These are phyloP conservation scores for Tokudaia tokunoshimensis DNA, from an alignment of 2,797 vertebrate species.

Conservation along the genomic window DNA sequence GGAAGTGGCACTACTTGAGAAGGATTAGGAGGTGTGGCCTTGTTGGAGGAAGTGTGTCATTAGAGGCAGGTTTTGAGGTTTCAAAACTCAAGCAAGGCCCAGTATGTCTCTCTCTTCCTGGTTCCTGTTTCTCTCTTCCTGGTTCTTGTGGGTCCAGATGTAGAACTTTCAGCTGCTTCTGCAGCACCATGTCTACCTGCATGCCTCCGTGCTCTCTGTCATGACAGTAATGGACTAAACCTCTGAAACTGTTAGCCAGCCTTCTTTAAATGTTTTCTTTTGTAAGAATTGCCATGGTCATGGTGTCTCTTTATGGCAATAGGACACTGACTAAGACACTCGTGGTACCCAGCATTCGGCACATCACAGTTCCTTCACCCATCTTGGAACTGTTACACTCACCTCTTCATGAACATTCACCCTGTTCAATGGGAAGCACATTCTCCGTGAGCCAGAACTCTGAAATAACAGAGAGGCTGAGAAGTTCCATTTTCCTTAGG, in stretches of 20 bases:
- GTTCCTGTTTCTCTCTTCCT: background rate
- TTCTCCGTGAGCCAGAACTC: conserved; percentile 6
- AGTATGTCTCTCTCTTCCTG: background rate
- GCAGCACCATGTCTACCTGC: background rate
- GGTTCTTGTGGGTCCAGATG: background rate
- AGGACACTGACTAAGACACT: background rate
- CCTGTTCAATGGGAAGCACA: background rate
- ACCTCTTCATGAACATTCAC: background rate
- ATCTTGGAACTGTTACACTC: background rate
- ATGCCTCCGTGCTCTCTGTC: background rate
- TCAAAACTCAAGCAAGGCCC: background rate
- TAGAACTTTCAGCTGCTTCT: background rate
- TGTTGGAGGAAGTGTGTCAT: background rate
- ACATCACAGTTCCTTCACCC: background rate
- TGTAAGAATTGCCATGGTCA: background rate
- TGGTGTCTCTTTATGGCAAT: background rate
- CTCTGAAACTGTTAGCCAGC: background rate
- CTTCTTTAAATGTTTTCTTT: background rate
- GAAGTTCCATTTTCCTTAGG: background rate
- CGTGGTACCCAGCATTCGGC: background rate
- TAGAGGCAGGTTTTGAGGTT: background rate
- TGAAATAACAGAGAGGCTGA: background rate
- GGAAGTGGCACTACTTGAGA: background rate
- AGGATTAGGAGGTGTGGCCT: background rate
- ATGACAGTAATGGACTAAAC: background rate